Percentiles rank a stretch among this genome's conserved stretches.
phyloP scores from a whole-genome alignment of 2,888 invertebrate genomes.

The Phortica magna region DNA sequence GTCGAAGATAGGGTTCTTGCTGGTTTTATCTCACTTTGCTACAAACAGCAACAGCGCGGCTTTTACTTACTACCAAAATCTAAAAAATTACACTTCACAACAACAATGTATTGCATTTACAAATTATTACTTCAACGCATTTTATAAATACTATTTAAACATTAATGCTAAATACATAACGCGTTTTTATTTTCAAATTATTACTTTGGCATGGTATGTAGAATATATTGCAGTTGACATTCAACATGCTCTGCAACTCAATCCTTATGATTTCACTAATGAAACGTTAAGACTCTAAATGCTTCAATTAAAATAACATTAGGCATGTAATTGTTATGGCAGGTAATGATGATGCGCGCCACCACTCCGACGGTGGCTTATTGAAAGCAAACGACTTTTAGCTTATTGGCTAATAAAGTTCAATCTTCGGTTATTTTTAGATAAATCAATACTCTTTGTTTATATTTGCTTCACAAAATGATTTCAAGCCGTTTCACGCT shows the following conservation, averaged over 20 bases:
- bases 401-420: not conserved
- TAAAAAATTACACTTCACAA: too few species aligned
- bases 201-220: not conserved
- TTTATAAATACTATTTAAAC: too few species aligned
- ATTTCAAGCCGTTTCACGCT: too few species aligned
- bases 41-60: too few species aligned
- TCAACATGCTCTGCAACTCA: not conserved
- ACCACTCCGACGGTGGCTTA: not conserved
- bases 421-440: too few species aligned
- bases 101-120: too few species aligned
- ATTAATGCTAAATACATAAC: not conserved
- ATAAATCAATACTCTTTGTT: too few species aligned
- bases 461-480: too few species aligned
- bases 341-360: not conserved
- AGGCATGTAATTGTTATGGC: slow-evolving; percentile 22
- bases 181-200: not conserved
- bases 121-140: too few species aligned
- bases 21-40: too few species aligned
- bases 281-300: slow-evolving; percentile 57
- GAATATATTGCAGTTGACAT: not conserved
- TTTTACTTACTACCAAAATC: too few species aligned
- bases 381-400: not conserved
- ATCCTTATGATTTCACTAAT: slow-evolving; percentile 35
- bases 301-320: slow-evolving; percentile 62
- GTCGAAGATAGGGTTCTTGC: too few species aligned